A percentile compares a stretch with the other conserved stretches of the same genome.
Evolutionary conservation across 2,888 invertebrate species (phyloP).

Genomic region (Augiades crinisus): DNA sequence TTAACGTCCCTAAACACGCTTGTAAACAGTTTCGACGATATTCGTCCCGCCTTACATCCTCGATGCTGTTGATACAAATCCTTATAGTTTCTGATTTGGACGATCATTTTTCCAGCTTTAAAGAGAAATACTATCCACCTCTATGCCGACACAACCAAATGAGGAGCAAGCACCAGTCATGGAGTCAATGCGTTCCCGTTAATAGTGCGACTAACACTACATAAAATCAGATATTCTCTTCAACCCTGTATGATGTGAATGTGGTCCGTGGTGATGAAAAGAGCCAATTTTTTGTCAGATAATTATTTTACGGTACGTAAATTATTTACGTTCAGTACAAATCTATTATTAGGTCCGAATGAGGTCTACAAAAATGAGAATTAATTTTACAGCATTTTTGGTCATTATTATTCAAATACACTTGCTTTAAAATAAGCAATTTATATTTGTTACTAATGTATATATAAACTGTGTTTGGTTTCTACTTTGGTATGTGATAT

Average conservation of each 20-base stretch:
- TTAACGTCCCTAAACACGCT: neutral
- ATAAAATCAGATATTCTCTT: neutral
- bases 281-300: no score
- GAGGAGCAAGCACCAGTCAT: neutral
- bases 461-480: no score
- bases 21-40: neutral
- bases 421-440: no score
- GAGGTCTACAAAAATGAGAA: no score
- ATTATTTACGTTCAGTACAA: no score
- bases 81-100: neutral
- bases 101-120: neutral
- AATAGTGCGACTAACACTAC: no score
- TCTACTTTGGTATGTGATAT: no score
- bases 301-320: no score
- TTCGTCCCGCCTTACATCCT: neutral
- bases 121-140: neutral
- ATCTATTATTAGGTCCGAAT: no score
- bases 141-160: neutral
- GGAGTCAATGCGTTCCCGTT: neutral
- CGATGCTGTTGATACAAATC: neutral
- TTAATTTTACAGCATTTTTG: no score
- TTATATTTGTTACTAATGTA: no score
- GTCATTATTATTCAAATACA: no score
- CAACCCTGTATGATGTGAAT: neutral
- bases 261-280: neutral